These are phyloP conservation scores for Ditylenchus weischeri DNA, from an alignment of 2,888 invertebrate genomes.

Conservation along the genomic window DNA sequence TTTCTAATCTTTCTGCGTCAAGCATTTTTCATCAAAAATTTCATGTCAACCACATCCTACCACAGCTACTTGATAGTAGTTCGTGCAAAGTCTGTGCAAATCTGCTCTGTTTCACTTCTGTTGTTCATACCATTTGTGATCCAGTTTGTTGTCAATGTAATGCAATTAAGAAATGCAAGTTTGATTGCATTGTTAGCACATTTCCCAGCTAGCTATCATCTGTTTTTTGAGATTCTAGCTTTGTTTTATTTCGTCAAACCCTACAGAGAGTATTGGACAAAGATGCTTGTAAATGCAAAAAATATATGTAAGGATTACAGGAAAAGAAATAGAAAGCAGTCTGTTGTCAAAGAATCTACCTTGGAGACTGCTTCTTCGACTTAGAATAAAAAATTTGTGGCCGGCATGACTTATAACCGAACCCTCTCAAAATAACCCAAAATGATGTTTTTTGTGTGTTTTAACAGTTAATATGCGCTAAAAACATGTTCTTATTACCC, in stretches of 20 bases:
- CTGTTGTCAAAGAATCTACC: too few relatives aligned
- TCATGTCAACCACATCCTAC: conserved; percentile 1
- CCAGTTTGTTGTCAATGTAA: conserved; percentile 11
- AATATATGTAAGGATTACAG: too few relatives aligned
- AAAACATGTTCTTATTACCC: too few relatives aligned
- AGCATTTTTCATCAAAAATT: conserved; percentile 12
- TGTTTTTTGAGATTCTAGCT: conserved; percentile 16
- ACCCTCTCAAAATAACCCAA: too few relatives aligned
- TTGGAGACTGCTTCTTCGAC: too few relatives aligned
- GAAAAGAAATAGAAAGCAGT: too few relatives aligned
- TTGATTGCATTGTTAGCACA: conserved; percentile 10
- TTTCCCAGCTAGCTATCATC: conserved; percentile 16
- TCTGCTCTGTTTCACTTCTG: conserved; percentile 3
- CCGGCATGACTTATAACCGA: too few relatives aligned
- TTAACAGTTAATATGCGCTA: too few relatives aligned
- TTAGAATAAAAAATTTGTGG: too few relatives aligned
- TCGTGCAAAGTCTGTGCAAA: conserved; percentile 15
- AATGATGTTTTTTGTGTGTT: too few relatives aligned
- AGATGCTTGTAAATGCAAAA: background rate
- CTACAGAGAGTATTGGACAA: conserved; percentile 11
- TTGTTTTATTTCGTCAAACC: conserved; percentile 17
- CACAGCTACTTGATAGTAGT: conserved; percentile 16
- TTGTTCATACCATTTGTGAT: conserved; percentile 13
- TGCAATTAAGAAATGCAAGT: conserved; percentile 7
- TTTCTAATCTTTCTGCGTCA: conserved; percentile 12